phyloP scores from a whole-genome alignment of 2,797 vertebrate genomes.

The Hemibagrus guttatus region DNA sequence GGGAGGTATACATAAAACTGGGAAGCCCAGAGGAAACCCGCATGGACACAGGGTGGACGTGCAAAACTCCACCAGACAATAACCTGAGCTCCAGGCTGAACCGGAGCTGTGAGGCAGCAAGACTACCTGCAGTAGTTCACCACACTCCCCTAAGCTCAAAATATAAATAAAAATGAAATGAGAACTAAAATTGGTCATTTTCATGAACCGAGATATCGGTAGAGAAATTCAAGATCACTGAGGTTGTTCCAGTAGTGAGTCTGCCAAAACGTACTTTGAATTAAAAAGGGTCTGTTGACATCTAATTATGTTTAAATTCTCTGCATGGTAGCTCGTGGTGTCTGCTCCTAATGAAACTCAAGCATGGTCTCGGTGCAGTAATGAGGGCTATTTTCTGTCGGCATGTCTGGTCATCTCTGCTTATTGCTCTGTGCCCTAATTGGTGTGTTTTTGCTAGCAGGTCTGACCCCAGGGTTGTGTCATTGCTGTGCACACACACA shows the following conservation, averaged over 20 bases:
- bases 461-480: constrained; percentile 69
- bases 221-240: constrained; percentile 37
- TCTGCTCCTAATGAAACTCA: constrained; percentile 34
- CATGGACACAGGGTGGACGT: background rate
- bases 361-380: constrained; percentile 30
- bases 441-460: constrained; percentile 58
- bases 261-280: background rate
- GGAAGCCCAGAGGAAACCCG: background rate
- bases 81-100: background rate
- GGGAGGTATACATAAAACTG: background rate
- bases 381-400: constrained; percentile 34
- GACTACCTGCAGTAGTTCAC: background rate
- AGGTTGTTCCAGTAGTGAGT: constrained; percentile 14
- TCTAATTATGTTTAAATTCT: constrained; percentile 45
- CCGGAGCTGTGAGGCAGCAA: background rate
- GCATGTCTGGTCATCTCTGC: constrained; percentile 12
- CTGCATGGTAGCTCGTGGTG: constrained; percentile 17
- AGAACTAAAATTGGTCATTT: background rate
- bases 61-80: background rate
- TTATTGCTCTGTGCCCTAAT: constrained; percentile 23
- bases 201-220: constrained; percentile 8
- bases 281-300: background rate
- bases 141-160: background rate
- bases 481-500: constrained; percentile 53
- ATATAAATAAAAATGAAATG: no score